phyloP scores from a whole-genome alignment of 2,797 vertebrate species.

The Sebastes miniatus region DNA sequence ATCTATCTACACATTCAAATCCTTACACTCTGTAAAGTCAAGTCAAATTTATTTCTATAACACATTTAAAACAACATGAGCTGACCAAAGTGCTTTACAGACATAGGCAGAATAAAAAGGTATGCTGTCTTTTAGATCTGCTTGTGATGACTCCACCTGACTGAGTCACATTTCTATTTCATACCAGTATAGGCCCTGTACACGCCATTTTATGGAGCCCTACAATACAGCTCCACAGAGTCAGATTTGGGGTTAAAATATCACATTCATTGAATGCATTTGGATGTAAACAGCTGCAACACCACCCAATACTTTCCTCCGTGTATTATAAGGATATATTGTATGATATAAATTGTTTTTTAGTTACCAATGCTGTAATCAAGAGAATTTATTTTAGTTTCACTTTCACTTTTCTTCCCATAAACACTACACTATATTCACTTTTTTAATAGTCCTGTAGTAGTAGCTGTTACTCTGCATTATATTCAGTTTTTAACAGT shows the following conservation, averaged over 20 bases:
- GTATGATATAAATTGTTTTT: neutral
- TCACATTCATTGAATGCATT: neutral
- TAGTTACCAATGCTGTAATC: neutral
- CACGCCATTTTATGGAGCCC: conserved; percentile 37
- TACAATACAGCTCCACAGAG: neutral
- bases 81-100: too few relatives aligned
- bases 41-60: too few relatives aligned
- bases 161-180: neutral
- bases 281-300: neutral
- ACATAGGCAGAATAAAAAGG: too few relatives aligned
- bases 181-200: conserved; percentile 7
- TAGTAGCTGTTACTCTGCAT: too few relatives aligned
- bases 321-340: neutral
- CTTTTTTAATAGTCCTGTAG: too few relatives aligned
- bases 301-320: neutral
- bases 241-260: neutral
- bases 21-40: too few relatives aligned
- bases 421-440: neutral
- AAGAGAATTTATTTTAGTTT: conserved; percentile 14
- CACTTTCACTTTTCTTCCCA: conserved; percentile 32
- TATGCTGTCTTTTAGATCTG: neutral
- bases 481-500: neutral
- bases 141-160: neutral
- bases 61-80: too few relatives aligned
- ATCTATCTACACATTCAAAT: too few relatives aligned